phyloP scores from a whole-genome alignment of 2,888 invertebrate genomes.

The Hipparchia sbordonii region DNA sequence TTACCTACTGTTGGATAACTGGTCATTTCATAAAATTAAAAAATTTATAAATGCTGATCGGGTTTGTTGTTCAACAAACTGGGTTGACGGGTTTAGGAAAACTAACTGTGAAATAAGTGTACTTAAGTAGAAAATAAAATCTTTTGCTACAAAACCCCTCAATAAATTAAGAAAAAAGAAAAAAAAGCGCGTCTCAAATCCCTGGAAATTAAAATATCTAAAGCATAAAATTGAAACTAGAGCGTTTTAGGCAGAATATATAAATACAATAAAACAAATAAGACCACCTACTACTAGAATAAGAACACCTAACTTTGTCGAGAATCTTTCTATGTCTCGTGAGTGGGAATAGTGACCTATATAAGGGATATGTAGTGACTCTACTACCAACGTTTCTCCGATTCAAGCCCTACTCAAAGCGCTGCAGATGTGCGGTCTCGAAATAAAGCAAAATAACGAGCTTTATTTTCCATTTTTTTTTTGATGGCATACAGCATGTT shows the following conservation, averaged over 20 bases:
- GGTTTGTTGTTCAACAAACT: not conserved
- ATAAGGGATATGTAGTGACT: not conserved
- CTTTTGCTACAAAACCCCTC: too few relatives aligned
- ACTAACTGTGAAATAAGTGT: too few relatives aligned
- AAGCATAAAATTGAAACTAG: too few relatives aligned
- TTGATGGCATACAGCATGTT: too few relatives aligned
- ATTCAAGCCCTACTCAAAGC: conserved; percentile 3
- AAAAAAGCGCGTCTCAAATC: too few relatives aligned
- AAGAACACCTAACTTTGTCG: not conserved
- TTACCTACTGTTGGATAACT: not conserved
- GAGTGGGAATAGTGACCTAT: not conserved
- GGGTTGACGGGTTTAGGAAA: not conserved
- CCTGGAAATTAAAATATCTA: too few relatives aligned
- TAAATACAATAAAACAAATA: too few relatives aligned
- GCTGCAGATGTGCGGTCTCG: conserved; percentile 8
- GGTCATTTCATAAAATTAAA: not conserved
- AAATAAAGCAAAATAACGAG: not conserved
- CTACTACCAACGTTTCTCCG: conserved; percentile 1
- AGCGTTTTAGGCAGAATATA: too few relatives aligned
- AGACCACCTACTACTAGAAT: too few relatives aligned
- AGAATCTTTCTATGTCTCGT: not conserved
- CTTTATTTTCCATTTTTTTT: not conserved
- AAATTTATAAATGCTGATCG: not conserved
- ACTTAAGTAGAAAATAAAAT: too few relatives aligned
- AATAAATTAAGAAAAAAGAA: too few relatives aligned